Conservation (phyloP, 2,113 vertebrate species). For the Empidonax alnorum region DNA sequence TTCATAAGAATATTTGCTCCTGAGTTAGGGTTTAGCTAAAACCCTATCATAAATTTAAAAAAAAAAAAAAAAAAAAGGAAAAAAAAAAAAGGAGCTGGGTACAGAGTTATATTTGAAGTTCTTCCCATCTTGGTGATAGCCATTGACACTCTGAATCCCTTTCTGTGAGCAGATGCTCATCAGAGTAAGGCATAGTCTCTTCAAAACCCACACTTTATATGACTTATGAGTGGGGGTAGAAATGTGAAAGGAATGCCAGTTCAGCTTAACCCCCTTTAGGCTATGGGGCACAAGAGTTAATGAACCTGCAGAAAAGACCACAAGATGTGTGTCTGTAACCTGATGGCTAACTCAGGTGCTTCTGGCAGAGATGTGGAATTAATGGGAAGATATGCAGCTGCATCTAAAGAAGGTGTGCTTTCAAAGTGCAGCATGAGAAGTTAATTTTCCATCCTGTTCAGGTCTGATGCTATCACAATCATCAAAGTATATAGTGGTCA, state of each 20-base stretch:
- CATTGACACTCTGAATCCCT: neutral
- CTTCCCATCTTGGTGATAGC: neutral
- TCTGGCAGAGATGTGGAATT: neutral
- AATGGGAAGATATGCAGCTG: neutral
- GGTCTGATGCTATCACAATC: neutral
- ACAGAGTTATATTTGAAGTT: neutral
- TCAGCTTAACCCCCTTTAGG: neutral
- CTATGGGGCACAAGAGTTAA: neutral
- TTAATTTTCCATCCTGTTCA: neutral
- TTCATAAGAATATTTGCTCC: neutral
- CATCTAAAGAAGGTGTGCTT: neutral
- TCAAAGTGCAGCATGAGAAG: neutral
- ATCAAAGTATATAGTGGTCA: neutral
- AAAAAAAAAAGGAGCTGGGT: neutral
- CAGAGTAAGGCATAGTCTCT: neutral
- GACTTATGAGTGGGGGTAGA: neutral
- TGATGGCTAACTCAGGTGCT: neutral
- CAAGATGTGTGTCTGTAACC: neutral
- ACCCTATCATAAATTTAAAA: neutral
- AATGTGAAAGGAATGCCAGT: neutral
- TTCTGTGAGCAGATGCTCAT: neutral
- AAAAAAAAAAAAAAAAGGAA: neutral
- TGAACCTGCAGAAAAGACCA: neutral
- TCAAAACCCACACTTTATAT: neutral
- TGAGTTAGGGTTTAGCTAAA: neutral